Evolutionary conservation across 2,888 invertebrate species (phyloP), one percentile per base, ranked within the genome.

Genomic region (Tanypteryx hageni): DNA sequence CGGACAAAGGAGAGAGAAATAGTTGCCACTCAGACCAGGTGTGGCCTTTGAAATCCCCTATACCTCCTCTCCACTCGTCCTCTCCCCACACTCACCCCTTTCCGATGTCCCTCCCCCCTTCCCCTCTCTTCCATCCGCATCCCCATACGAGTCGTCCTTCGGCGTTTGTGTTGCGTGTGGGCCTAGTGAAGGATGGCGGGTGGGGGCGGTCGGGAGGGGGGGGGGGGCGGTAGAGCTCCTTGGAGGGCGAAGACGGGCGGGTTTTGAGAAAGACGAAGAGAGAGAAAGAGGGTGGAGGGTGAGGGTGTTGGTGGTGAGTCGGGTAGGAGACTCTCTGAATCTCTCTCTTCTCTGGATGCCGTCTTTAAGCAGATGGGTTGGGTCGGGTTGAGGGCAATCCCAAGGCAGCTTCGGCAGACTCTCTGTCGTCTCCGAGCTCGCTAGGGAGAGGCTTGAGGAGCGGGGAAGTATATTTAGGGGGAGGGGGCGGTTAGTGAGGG

Each of bases 1-100:
- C 86, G 86, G 59, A 86, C 86, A 86, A 86, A 64, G 86, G 86
- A 61, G 86, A 61, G 61, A 86, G 86, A 86, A 86, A 86, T 86
- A 86, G 86, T 86, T 86, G 86, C 86, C 86, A 86, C 86, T 86
- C 86, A 14, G 89, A 44, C 89, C 89, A 89, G 89, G 89, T 89
- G 89, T 89, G 89, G 89, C 68, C 56, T 64, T 61, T 27, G 27
- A n/a, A 56, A 56, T 56, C n/a, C 56, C 59, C n/a, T n/a, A n/a
- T n/a, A n/a, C n/a, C n/a, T n/a, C n/a, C n/a, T n/a, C n/a, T n/a
- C n/a, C n/a, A n/a, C n/a, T n/a, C n/a, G n/a, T 86, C 86, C 61
- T 44, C 82, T 31, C 16, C 11, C 31, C 58, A 59, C 27, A n/a
- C 59, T n/a, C 31, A 8, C 27, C 11, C 56, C 11, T 56, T 83